Conservation (phyloP, 2,113 vertebrate genomes). For the Cricetomys ansorgei region DNA sequence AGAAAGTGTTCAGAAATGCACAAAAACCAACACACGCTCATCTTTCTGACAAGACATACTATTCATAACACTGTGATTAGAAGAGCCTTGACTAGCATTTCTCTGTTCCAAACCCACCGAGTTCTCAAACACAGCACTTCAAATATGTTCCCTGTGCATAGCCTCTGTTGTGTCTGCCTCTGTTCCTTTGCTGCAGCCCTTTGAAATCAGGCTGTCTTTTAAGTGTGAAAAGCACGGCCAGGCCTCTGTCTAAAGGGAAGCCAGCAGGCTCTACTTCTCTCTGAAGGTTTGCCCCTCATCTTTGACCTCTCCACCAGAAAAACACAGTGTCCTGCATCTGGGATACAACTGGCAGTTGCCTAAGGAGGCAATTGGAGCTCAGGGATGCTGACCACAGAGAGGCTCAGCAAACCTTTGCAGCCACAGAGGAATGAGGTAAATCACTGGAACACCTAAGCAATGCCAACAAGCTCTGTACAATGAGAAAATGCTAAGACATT, state of each 20-base stretch:
- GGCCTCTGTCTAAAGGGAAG: constrained; percentile 64
- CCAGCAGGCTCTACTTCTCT: constrained; percentile 53
- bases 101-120: neutral
- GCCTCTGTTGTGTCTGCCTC: neutral
- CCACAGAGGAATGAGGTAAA: constrained; percentile 37
- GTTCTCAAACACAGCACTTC: constrained; percentile 54
- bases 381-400: neutral
- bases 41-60: neutral
- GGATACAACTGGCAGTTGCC: neutral
- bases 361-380: constrained; percentile 19
- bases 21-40: neutral
- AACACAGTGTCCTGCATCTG: constrained; percentile 49
- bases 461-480: neutral
- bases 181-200: constrained; percentile 24
- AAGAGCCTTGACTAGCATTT: neutral
- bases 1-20: neutral
- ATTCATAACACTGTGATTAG: neutral
- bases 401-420: neutral
- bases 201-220: constrained; percentile 73
- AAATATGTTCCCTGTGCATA: neutral
- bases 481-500: neutral
- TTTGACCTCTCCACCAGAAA: constrained; percentile 64
- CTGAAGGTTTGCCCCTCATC: constrained; percentile 55
- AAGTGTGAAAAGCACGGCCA: constrained; percentile 61
- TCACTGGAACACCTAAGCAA: neutral